Percentiles rank a stretch among this genome's conserved stretches.
phyloP scores from a whole-genome alignment of 2,113 vertebrate genomes.

The Eulemur macaco region DNA sequence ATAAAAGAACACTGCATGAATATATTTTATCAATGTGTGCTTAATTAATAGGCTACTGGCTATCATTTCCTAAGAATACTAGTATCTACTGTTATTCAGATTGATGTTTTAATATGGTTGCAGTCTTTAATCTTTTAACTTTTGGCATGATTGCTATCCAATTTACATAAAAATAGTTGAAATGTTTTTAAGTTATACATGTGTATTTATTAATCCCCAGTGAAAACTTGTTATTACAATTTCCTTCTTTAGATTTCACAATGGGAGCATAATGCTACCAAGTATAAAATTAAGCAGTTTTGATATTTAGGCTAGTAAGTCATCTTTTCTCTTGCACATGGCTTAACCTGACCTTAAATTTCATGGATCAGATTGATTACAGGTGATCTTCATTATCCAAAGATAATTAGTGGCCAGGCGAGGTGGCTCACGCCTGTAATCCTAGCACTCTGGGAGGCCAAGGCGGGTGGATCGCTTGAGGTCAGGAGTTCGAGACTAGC shows the following conservation, averaged over 20 bases:
- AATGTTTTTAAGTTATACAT: slow-evolving; percentile 7
- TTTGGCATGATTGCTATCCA: slow-evolving; percentile 1
- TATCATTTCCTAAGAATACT: neutral
- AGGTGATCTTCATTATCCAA: neutral
- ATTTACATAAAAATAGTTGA: slow-evolving; percentile 7
- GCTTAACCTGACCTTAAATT: neutral
- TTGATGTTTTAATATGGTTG: neutral
- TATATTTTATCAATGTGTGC: neutral
- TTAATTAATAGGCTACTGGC: neutral
- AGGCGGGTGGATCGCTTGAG: too few relatives aligned
- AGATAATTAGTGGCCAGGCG: neutral
- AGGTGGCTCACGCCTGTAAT: too few relatives aligned
- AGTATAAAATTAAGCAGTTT: neutral
- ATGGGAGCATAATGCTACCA: neutral
- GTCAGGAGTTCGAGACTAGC: too few relatives aligned
- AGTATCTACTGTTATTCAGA: neutral
- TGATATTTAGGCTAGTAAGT: neutral
- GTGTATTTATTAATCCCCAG: neutral
- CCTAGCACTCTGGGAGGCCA: too few relatives aligned
- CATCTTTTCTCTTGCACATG: neutral
- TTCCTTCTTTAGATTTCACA: slow-evolving; percentile 44
- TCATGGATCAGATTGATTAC: neutral
- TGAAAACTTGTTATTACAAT: neutral
- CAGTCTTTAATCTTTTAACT: neutral
- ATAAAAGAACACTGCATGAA: neutral